A percentile compares a stretch with the other conserved stretches of the same genome.
phyloP scores from a whole-genome alignment of 2,888 invertebrate genomes.

The Volucella inflata region DNA sequence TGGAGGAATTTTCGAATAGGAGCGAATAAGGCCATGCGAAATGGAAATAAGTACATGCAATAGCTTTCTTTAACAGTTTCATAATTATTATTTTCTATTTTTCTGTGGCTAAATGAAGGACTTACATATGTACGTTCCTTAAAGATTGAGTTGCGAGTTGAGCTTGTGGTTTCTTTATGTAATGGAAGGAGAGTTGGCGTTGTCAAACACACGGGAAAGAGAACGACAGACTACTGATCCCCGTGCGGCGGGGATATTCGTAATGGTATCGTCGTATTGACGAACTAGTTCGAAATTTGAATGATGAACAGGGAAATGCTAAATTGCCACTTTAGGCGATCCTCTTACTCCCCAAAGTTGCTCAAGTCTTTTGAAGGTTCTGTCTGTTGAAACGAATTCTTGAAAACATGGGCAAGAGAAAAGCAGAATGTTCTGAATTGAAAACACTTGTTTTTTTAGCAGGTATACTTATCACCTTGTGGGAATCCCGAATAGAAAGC shows the following conservation, averaged over 20 bases:
- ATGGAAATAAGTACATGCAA: constrained; percentile 13
- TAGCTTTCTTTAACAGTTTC: constrained; percentile 40
- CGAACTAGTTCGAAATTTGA: background rate
- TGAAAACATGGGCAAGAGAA: background rate
- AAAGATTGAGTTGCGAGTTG: background rate
- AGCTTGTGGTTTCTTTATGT: constrained; percentile 36
- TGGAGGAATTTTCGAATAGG: constrained; percentile 34
- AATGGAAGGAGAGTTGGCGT: constrained; percentile 22
- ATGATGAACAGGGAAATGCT: constrained; percentile 19
- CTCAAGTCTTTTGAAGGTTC: background rate
- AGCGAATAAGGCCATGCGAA: constrained; percentile 1
- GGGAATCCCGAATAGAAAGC: constrained; percentile 44
- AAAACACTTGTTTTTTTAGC: constrained; percentile 1
- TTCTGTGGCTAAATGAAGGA: background rate
- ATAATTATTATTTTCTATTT: constrained; percentile 15
- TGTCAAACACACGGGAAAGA: constrained; percentile 17
- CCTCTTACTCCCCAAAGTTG: background rate
- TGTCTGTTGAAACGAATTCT: constrained; percentile 2
- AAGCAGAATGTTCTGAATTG: background rate
- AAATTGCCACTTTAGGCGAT: constrained; percentile 2
- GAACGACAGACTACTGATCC: constrained; percentile 25
- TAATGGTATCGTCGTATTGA: no score
- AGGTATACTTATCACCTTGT: constrained; percentile 23
- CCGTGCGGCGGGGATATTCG: background rate
- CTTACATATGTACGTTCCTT: constrained; percentile 22